phyloP scores from a whole-genome alignment of 2,113 vertebrate genomes.

The Hippoglossus stenolepis region DNA sequence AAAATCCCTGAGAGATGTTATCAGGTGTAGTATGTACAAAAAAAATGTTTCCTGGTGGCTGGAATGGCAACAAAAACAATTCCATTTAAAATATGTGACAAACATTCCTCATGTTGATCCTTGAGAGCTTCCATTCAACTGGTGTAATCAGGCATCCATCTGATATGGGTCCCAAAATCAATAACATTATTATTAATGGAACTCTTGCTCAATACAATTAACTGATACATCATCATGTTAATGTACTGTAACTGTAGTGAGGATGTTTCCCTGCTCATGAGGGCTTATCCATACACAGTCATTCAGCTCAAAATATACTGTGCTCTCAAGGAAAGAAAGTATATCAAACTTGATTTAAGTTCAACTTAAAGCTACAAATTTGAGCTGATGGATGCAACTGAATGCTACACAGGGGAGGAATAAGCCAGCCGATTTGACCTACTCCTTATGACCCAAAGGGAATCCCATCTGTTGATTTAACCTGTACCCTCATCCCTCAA shows the following conservation, averaged over 20 bases:
- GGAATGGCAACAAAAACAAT: not conserved
- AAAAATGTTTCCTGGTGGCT: too few relatives aligned
- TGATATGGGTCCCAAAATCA: slow-evolving; percentile 12
- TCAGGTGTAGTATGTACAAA: too few relatives aligned
- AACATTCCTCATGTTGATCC: not conserved
- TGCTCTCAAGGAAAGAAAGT: not conserved
- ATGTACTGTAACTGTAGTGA: not conserved
- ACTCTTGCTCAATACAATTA: slow-evolving; percentile 1
- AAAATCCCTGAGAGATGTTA: too few relatives aligned
- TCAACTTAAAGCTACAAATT: not conserved
- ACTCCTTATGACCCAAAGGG: slow-evolving; percentile 15
- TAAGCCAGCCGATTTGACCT: slow-evolving; percentile 14
- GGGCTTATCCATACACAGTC: not conserved
- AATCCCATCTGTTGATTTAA: slow-evolving; percentile 64
- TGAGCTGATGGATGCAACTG: slow-evolving; percentile 5
- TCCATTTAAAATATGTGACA: not conserved
- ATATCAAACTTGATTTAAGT: slow-evolving; percentile 2
- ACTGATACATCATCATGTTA: not conserved
- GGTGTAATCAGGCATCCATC: not conserved
- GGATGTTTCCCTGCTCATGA: not conserved
- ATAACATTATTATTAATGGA: not conserved
- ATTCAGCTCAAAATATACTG: not conserved
- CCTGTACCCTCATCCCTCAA: slow-evolving; percentile 76
- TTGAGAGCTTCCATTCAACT: not conserved
- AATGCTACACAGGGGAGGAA: slow-evolving; percentile 5